These are phyloP conservation scores for Marronus borbonicus DNA, from an alignment of 2,888 invertebrate species.

Conservation along the genomic window DNA sequence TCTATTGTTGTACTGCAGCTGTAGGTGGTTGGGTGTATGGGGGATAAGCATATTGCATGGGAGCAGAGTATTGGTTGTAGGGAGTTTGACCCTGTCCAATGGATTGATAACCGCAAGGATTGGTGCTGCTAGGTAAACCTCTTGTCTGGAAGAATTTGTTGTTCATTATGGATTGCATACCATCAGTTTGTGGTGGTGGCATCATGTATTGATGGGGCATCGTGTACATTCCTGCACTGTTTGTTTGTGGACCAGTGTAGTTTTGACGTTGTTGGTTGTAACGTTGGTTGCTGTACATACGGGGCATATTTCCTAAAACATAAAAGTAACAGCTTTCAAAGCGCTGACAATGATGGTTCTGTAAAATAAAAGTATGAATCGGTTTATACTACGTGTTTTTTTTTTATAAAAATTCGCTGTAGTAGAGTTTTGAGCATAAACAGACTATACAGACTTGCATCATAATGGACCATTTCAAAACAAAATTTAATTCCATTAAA, in stretches of 20 bases:
- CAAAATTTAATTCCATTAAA: too few relatives aligned
- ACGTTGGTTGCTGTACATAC: conserved; percentile 56
- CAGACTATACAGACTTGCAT: too few relatives aligned
- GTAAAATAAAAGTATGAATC: too few relatives aligned
- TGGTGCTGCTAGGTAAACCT: conserved; percentile 72
- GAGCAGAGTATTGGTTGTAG: conserved; percentile 80
- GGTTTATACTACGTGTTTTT: too few relatives aligned
- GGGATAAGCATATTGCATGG: conserved; percentile 76
- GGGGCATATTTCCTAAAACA: conserved; percentile 55
- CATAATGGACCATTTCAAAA: too few relatives aligned
- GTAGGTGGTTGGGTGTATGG: conserved; percentile 78
- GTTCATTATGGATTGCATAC: conserved; percentile 75
- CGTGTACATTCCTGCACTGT: conserved; percentile 65
- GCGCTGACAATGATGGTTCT: too few relatives aligned
- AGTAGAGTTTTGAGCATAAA: too few relatives aligned
- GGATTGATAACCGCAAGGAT: conserved; percentile 76
- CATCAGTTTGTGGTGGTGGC: conserved; percentile 64
- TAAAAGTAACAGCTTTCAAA: too few relatives aligned
- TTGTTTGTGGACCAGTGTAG: conserved; percentile 63
- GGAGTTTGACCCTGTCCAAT: conserved; percentile 70
- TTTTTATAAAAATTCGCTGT: too few relatives aligned
- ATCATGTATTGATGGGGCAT: conserved; percentile 72
- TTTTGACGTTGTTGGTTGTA: conserved; percentile 62
- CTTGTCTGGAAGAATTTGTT: conserved; percentile 84
- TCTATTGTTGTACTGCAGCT: conserved; percentile 80